Evolutionary conservation across 1,140 invertebrate species (phyloP).

Genomic region (Trichomalopsis sarcophagae): DNA sequence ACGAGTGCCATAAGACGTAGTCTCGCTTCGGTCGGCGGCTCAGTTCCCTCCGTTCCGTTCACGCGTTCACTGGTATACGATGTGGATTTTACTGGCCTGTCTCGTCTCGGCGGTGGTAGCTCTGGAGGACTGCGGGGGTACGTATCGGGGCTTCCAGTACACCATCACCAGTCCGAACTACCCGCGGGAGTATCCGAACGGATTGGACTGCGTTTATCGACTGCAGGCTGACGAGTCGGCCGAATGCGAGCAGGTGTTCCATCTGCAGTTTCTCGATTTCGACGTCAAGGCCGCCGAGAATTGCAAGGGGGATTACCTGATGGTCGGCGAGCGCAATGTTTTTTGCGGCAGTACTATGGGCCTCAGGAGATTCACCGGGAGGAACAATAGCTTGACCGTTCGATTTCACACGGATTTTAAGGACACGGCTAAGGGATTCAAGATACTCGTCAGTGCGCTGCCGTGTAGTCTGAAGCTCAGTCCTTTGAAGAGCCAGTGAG

Average conservation of each 20-base stretch:
- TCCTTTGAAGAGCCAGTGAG: slow-evolving; percentile 31
- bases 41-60: slow-evolving; percentile 57
- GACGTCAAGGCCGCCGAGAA: slow-evolving; percentile 70
- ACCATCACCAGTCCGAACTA: slow-evolving; percentile 72
- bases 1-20: slow-evolving; percentile 63
- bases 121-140: slow-evolving; percentile 59
- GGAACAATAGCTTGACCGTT: slow-evolving; percentile 71
- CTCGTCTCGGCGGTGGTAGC: not conserved
- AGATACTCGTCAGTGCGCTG: slow-evolving; percentile 73
- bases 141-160: slow-evolving; percentile 64
- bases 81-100: slow-evolving; percentile 18
- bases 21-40: slow-evolving; percentile 49
- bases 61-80: not conserved
- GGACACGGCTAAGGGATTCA: slow-evolving; percentile 66
- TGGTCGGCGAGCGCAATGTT: slow-evolving; percentile 67
- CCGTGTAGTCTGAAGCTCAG: slow-evolving; percentile 56
- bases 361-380: slow-evolving; percentile 71
- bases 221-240: slow-evolving; percentile 70
- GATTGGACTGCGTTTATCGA: slow-evolving; percentile 73
- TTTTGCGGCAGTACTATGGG: slow-evolving; percentile 74
- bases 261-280: slow-evolving; percentile 77
- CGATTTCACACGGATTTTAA: slow-evolving; percentile 63
- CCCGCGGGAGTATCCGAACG: slow-evolving; percentile 71
- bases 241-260: slow-evolving; percentile 74
- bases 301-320: slow-evolving; percentile 74